phyloP scores from a whole-genome alignment of 2,113 vertebrate genomes.

The Semnornis frantzii region DNA sequence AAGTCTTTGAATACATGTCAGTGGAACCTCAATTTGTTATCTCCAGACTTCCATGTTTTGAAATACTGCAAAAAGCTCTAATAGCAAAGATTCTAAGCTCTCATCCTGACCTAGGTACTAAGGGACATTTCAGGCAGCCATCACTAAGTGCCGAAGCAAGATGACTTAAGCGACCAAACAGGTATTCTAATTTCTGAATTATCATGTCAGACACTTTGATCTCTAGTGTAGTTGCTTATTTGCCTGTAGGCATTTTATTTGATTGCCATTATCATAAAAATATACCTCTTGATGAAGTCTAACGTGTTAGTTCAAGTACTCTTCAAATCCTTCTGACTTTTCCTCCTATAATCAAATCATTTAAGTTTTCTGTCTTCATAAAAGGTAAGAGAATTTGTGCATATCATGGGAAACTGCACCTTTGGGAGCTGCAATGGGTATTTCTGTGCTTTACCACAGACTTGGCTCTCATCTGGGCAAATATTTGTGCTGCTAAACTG shows the following conservation, averaged over 20 bases:
- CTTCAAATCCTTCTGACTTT: conserved; percentile 4
- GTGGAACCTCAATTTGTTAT: neutral
- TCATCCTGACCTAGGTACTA: neutral
- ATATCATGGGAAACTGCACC: neutral
- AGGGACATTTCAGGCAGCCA: neutral
- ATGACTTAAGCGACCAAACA: conserved; percentile 17
- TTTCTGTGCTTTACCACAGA: neutral
- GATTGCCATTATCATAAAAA: conserved; percentile 43
- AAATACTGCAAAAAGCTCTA: neutral
- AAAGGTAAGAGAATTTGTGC: neutral
- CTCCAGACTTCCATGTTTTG: neutral
- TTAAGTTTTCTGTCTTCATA: neutral
- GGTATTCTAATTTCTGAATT: conserved; percentile 42
- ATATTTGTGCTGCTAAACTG: neutral
- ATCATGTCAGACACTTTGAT: conserved; percentile 49
- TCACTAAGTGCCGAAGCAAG: neutral
- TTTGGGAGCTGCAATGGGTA: neutral
- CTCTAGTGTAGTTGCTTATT: conserved; percentile 4
- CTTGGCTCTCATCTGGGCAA: neutral
- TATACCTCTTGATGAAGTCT: neutral
- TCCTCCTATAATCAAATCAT: neutral
- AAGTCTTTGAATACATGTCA: neutral
- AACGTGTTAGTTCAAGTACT: conserved; percentile 47
- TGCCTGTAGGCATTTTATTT: conserved; percentile 27
- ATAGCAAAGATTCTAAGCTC: neutral